These are phyloP conservation scores for Papilio xuthus DNA, from an alignment of 1,140 invertebrate species.

Conservation along the genomic window DNA sequence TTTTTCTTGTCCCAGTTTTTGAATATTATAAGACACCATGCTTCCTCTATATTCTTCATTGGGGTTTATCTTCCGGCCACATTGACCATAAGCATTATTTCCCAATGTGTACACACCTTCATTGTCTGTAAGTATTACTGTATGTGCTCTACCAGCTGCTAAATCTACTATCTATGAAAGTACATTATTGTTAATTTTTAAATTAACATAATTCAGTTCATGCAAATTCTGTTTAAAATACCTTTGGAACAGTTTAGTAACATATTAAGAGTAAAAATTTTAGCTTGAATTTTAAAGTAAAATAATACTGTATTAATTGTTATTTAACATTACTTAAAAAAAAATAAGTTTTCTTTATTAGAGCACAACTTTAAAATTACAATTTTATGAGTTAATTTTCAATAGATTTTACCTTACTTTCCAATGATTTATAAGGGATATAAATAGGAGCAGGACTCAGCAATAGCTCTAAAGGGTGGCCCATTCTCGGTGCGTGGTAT, in stretches of 20 bases:
- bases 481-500: constrained; percentile 84
- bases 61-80: constrained; percentile 90
- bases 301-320: no score
- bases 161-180: constrained; percentile 79
- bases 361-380: background rate
- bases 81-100: constrained; percentile 97
- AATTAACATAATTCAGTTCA: background rate
- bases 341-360: no score
- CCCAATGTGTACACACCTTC: constrained; percentile 92
- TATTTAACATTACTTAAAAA: no score
- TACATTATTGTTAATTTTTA: background rate
- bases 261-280: no score
- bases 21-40: constrained; percentile 85
- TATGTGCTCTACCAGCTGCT: constrained; percentile 94
- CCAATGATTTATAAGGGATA: constrained; percentile 84
- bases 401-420: constrained; percentile 60
- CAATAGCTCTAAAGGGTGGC: constrained; percentile 87
- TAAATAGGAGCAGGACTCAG: constrained; percentile 89
- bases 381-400: background rate
- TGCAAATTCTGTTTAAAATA: no score
- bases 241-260: no score
- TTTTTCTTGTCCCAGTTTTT: constrained; percentile 83
- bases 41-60: constrained; percentile 89
- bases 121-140: constrained; percentile 89
- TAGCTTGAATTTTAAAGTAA: no score